Percentiles rank a stretch among this genome's conserved stretches.
These are phyloP conservation scores for Stenotaenia linearis DNA, from an alignment of 2,888 invertebrate species.

Conservation along the genomic window DNA sequence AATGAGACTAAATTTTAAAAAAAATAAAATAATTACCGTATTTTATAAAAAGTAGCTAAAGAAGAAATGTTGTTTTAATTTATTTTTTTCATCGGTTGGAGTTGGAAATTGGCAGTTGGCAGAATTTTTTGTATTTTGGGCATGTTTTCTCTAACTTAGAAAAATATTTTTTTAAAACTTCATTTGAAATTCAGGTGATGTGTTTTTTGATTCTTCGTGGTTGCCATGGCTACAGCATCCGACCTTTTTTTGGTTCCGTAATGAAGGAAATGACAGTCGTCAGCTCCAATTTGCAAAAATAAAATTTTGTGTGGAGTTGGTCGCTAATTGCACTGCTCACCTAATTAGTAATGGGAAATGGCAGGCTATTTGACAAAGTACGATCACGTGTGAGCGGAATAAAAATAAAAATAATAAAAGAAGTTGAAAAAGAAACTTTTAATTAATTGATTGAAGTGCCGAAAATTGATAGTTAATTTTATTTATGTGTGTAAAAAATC, in stretches of 20 bases:
- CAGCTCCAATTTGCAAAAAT: constrained; percentile 23
- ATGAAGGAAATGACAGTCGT: constrained; percentile 23
- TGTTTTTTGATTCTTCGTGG: neutral
- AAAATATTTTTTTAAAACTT: neutral
- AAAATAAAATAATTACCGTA: no score
- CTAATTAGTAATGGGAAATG: constrained; percentile 21
- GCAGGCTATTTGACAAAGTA: constrained; percentile 12
- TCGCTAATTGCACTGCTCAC: constrained; percentile 12
- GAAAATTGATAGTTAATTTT: neutral
- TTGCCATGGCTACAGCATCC: neutral
- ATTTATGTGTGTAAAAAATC: no score
- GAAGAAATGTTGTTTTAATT: neutral
- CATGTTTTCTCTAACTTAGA: neutral
- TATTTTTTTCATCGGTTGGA: neutral
- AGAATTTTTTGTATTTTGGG: neutral
- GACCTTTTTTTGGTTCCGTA: neutral
- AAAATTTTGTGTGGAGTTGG: constrained; percentile 18
- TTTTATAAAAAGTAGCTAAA: neutral
- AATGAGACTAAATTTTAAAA: no score
- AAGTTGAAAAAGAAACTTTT: neutral
- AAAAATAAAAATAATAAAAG: neutral
- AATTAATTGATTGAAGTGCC: neutral
- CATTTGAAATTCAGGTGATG: constrained; percentile 5
- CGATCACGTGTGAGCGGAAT: neutral
- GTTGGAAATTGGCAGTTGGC: neutral